Percentiles rank a stretch among this genome's conserved stretches.
These are phyloP conservation scores for Gonatopus flavifemur DNA, from an alignment of 1,140 invertebrate species.

Conservation along the genomic window DNA sequence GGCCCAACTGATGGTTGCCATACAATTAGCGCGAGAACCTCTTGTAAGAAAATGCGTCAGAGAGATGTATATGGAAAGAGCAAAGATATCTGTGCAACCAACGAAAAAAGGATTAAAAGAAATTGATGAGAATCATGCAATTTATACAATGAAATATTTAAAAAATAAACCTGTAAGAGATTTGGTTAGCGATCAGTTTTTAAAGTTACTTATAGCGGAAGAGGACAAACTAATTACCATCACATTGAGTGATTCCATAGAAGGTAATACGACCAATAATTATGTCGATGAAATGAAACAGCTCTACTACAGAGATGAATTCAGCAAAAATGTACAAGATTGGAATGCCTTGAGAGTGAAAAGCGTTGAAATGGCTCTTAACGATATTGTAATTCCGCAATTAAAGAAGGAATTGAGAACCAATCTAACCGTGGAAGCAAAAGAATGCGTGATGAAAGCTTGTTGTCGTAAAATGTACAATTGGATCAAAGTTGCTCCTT, in stretches of 20 bases:
- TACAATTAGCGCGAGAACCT: constrained; percentile 91
- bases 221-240: constrained; percentile 83
- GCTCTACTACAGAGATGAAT: constrained; percentile 92
- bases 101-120: constrained; percentile 92
- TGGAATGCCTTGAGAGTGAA: constrained; percentile 92
- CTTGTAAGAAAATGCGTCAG: constrained; percentile 82
- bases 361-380: constrained; percentile 86
- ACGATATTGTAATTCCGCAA: constrained; percentile 86
- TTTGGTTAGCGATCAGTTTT: constrained; percentile 86
- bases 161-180: constrained; percentile 93
- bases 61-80: constrained; percentile 89
- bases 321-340: constrained; percentile 91
- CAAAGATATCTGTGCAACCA: constrained; percentile 79
- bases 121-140: constrained; percentile 91
- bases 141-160: constrained; percentile 89
- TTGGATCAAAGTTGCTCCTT: constrained; percentile 89
- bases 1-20: constrained; percentile 91
- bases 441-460: constrained; percentile 83
- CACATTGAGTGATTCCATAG: constrained; percentile 73
- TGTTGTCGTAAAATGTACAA: constrained; percentile 86
- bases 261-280: constrained; percentile 70
- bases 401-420: constrained; percentile 84
- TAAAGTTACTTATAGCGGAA: constrained; percentile 81
- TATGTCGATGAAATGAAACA: constrained; percentile 93
- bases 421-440: constrained; percentile 82